These are phyloP conservation scores for Babyrousa celebensis DNA, from an alignment of 2,797 vertebrate species.

Conservation along the genomic window DNA sequence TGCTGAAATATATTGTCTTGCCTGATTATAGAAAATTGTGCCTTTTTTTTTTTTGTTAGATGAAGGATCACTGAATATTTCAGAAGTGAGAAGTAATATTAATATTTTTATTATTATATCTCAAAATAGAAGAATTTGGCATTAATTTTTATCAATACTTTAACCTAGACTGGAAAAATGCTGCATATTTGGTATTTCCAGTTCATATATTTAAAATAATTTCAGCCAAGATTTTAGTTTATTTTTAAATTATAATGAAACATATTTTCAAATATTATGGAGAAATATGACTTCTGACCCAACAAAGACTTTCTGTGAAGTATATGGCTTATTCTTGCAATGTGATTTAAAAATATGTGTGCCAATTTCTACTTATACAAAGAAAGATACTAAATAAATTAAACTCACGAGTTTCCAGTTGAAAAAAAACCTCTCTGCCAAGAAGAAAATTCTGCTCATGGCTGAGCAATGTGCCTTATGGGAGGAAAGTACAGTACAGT, in stretches of 20 bases:
- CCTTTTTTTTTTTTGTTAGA: not conserved
- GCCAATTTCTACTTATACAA: not conserved
- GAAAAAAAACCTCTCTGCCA: slow-evolving; percentile 55
- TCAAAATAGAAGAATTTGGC: not conserved
- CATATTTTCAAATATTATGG: not conserved
- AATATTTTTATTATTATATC: not conserved
- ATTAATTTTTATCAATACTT: slow-evolving; percentile 36
- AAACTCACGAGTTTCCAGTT: slow-evolving; percentile 75
- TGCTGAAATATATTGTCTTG: not conserved
- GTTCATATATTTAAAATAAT: not conserved
- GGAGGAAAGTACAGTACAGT: slow-evolving; percentile 65
- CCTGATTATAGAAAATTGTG: not conserved
- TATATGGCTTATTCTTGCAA: not conserved
- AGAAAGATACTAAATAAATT: slow-evolving; percentile 71
- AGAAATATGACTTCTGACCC: not conserved
- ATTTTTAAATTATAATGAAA: not conserved
- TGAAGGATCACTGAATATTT: not conserved
- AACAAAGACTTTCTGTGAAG: not conserved
- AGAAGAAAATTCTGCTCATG: slow-evolving; percentile 82
- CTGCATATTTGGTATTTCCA: not conserved
- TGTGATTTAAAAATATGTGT: slow-evolving; percentile 11
- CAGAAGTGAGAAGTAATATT: not conserved
- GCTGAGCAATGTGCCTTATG: slow-evolving; percentile 81
- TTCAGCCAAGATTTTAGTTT: not conserved
- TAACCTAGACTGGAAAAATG: not conserved